Percentiles rank a stretch among this genome's conserved stretches.
phyloP scores from a whole-genome alignment of 2,888 invertebrate species.

The Anthrax anthrax region DNA sequence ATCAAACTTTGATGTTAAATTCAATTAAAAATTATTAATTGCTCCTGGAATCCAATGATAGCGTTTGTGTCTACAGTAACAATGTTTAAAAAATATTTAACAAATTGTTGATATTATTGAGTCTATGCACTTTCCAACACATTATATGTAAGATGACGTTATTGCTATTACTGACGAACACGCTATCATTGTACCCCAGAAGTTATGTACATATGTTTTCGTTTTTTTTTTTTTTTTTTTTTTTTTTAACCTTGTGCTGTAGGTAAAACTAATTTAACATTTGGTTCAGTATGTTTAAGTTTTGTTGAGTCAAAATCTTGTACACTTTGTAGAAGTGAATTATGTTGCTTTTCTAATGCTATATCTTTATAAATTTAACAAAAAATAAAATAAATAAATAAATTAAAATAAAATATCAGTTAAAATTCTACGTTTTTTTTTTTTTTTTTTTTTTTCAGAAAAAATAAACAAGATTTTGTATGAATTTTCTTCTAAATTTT shows the following conservation, averaged over 20 bases:
- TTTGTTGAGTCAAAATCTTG: slow-evolving; percentile 62
- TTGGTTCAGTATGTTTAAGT: slow-evolving; percentile 63
- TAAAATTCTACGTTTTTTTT: too few relatives aligned
- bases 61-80: too few relatives aligned
- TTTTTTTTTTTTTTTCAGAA: neutral
- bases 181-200: neutral
- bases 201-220: neutral
- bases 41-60: too few relatives aligned
- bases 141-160: too few relatives aligned
- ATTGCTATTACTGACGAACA: too few relatives aligned
- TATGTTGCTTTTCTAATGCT: slow-evolving; percentile 50
- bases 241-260: slow-evolving; percentile 57
- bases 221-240: neutral
- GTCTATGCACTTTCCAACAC: too few relatives aligned
- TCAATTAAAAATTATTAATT: too few relatives aligned
- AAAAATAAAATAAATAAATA: neutral
- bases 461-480: neutral
- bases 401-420: neutral
- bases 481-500: too few relatives aligned
- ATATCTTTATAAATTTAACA: too few relatives aligned
- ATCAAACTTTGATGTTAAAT: too few relatives aligned
- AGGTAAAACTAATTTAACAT: slow-evolving; percentile 71
- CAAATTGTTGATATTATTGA: too few relatives aligned
- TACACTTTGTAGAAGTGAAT: slow-evolving; percentile 60
- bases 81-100: too few relatives aligned